These are phyloP conservation scores for Lepidocyrtoides sp. DNA, from an alignment of 2,888 invertebrate species.

Conservation along the genomic window DNA sequence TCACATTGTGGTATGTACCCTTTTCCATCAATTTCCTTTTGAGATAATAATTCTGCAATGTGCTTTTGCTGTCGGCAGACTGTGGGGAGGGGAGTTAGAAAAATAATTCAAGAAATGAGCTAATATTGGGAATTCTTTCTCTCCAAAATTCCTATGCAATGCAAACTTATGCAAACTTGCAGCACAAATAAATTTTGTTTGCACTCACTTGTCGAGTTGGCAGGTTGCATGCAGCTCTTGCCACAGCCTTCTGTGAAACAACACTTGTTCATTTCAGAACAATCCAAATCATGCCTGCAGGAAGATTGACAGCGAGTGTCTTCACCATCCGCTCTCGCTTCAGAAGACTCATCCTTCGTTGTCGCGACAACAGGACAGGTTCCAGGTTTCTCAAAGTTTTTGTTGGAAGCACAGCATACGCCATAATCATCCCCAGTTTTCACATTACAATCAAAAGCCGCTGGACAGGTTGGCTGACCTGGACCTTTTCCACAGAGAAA, in stretches of 20 bases:
- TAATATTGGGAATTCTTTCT: too few relatives aligned
- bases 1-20: constrained; percentile 95
- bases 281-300: constrained; percentile 92
- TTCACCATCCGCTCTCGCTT: constrained; percentile 75
- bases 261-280: constrained; percentile 94
- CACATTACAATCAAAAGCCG: constrained; percentile 93
- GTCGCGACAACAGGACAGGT: constrained; percentile 89
- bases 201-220: constrained; percentile 90
- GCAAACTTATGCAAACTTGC: too few relatives aligned
- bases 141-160: too few relatives aligned
- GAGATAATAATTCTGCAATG: constrained; percentile 92
- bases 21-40: constrained; percentile 92
- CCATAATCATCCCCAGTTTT: constrained; percentile 94
- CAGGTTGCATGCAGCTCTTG: constrained; percentile 91
- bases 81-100: too few relatives aligned
- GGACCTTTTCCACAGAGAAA: constrained; percentile 94
- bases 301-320: constrained; percentile 83
- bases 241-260: constrained; percentile 92
- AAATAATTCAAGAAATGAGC: too few relatives aligned
- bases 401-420: constrained; percentile 94
- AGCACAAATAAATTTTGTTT: too few relatives aligned
- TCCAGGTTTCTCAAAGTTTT: constrained; percentile 93
- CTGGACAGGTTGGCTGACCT: constrained; percentile 94
- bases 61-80: constrained; percentile 93
- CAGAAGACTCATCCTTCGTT: constrained; percentile 86